Evolutionary conservation across 1,140 invertebrate species (phyloP).

Genomic region (Drosophila ironensis): DNA sequence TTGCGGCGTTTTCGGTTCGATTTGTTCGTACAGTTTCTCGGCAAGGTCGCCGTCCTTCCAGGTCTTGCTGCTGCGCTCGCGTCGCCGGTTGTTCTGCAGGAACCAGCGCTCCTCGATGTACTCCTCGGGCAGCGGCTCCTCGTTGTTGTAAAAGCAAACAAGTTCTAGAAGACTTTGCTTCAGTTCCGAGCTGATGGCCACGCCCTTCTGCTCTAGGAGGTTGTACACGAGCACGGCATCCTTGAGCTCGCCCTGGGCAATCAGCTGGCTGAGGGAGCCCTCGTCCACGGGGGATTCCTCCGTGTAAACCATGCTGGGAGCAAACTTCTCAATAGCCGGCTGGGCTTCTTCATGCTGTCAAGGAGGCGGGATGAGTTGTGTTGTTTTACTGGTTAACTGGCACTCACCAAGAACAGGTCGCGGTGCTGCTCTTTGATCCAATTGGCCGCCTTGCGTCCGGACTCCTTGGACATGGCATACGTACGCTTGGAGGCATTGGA

Average conservation of each 20-base stretch:
- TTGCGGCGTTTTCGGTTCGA: constrained; percentile 85
- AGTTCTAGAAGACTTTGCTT: constrained; percentile 90
- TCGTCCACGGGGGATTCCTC: constrained; percentile 85
- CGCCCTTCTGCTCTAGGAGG: constrained; percentile 85
- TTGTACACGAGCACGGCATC: constrained; percentile 90
- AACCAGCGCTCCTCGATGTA: constrained; percentile 92
- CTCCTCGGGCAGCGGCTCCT: constrained; percentile 86
- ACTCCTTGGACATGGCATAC: constrained; percentile 91
- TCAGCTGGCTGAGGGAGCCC: constrained; percentile 85
- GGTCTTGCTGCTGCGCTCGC: constrained; percentile 84
- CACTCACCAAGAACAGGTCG: constrained; percentile 86
- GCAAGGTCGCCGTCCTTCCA: constrained; percentile 90
- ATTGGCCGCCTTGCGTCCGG: constrained; percentile 92
- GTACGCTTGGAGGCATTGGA: constrained; percentile 88
- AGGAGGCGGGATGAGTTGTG: not conserved
- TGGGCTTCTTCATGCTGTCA: constrained; percentile 84
- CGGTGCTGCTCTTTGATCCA: constrained; percentile 90
- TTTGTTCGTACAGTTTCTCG: constrained; percentile 86
- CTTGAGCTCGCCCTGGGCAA: constrained; percentile 85
- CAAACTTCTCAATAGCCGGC: constrained; percentile 86
- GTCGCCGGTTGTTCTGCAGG: constrained; percentile 81
- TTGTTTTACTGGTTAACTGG: not conserved
- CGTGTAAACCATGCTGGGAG: constrained; percentile 86
- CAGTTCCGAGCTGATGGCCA: constrained; percentile 84
- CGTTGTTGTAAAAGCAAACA: constrained; percentile 91